Percentiles rank a stretch among this genome's conserved stretches.
phyloP scores from a whole-genome alignment of 2,113 vertebrate genomes.

The Elephas maximus region DNA sequence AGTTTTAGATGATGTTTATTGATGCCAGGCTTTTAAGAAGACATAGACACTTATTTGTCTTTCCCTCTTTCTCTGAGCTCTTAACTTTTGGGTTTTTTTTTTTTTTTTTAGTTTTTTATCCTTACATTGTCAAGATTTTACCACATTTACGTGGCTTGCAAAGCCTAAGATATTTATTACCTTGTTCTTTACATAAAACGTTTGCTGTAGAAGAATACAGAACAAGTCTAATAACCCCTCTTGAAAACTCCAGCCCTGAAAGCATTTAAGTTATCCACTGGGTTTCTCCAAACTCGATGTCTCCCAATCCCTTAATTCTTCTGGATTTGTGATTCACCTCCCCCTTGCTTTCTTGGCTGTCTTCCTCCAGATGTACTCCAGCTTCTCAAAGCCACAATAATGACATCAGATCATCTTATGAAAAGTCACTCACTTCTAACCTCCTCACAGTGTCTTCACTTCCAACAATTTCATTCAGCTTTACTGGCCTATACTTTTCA shows the following conservation, averaged over 20 bases:
- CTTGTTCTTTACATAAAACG: neutral
- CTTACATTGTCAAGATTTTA: neutral
- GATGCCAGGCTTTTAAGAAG: neutral
- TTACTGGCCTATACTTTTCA: slow-evolving; percentile 96
- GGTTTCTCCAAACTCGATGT: neutral
- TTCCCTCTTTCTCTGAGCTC: neutral
- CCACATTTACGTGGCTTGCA: neutral
- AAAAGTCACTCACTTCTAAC: slow-evolving; percentile 89
- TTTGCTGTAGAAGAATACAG: neutral
- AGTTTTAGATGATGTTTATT: neutral
- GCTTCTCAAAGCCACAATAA: neutral
- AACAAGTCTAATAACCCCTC: neutral
- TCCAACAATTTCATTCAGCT: slow-evolving; percentile 94
- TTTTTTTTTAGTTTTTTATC: neutral
- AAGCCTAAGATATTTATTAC: neutral
- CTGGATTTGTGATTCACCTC: accelerated
- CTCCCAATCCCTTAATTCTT: neutral
- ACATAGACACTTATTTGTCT: neutral
- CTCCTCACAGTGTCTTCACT: slow-evolving; percentile 97
- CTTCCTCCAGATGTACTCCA: neutral
- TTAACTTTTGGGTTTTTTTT: neutral
- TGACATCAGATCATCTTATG: neutral
- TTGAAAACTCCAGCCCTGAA: neutral
- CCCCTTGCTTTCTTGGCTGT: no score
- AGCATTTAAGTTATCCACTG: neutral